Conservation (phyloP, 2,888 invertebrate genomes). For the Rotaria macrura region DNA sequence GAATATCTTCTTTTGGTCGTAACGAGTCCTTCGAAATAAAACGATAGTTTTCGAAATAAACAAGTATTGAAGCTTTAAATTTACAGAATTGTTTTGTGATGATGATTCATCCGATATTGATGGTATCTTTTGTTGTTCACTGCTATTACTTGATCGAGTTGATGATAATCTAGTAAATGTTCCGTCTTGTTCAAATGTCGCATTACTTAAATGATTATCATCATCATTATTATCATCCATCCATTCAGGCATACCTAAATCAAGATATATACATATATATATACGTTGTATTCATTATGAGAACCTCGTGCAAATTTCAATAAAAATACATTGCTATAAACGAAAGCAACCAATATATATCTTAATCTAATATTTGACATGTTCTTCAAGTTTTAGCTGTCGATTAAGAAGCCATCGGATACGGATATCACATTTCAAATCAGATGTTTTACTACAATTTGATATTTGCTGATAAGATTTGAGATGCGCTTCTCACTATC, state of each 20-base stretch:
- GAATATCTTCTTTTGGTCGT: neutral
- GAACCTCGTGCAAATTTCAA: neutral
- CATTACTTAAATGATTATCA: neutral
- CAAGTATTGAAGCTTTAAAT: neutral
- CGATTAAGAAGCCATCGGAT: too few species aligned
- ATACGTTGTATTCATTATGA: too few species aligned
- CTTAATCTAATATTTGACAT: too few species aligned
- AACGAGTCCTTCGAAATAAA: neutral
- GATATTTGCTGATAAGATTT: too few species aligned
- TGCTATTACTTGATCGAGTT: neutral
- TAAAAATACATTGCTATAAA: too few species aligned
- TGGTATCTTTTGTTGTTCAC: neutral
- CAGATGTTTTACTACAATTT: too few species aligned
- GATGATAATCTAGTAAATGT: slow-evolving; percentile 8
- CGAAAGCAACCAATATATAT: too few species aligned
- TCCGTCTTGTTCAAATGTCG: slow-evolving; percentile 13
- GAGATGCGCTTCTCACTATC: too few species aligned
- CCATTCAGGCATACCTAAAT: slow-evolving; percentile 14
- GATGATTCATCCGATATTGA: neutral
- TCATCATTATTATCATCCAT: slow-evolving; percentile 5
- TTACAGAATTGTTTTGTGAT: neutral
- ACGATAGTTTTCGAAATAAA: neutral
- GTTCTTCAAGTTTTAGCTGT: too few species aligned
- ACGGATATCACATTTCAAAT: too few species aligned
- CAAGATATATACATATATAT: too few species aligned